Conservation (phyloP, 23 tunicate genomes). For the Halocynthia aurantium region DNA sequence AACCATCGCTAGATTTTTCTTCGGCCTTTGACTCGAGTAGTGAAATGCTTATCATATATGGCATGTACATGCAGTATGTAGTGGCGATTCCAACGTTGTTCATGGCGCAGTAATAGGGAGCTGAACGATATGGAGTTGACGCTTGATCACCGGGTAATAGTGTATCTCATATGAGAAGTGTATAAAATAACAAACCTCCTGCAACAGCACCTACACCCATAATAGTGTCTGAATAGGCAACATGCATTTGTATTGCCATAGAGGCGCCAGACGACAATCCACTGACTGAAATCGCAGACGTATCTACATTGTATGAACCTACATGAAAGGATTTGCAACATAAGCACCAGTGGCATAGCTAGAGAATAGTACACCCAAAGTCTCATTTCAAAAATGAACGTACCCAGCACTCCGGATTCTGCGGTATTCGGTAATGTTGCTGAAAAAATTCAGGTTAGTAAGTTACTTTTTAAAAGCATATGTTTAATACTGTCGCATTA, state of each 20-base stretch:
- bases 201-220: slow-evolving; percentile 25
- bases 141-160: not conserved
- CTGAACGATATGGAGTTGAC: not conserved
- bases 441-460: too few relatives aligned
- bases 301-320: slow-evolving; percentile 20
- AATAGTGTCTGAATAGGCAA: slow-evolving; percentile 10
- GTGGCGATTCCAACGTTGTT: slow-evolving; percentile 6
- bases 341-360: too few relatives aligned
- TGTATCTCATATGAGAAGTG: not conserved
- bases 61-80: slow-evolving; percentile 18
- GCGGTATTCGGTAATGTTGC: too few relatives aligned
- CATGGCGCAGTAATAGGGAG: slow-evolving; percentile 21
- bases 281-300: slow-evolving; percentile 15
- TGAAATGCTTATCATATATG: slow-evolving; percentile 7
- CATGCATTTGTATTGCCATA: slow-evolving; percentile 26
- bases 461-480: too few relatives aligned
- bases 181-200: slow-evolving; percentile 11
- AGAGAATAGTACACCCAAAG: too few relatives aligned
- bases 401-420: too few relatives aligned
- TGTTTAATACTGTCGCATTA: too few relatives aligned
- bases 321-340: not conserved
- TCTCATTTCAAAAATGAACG: too few relatives aligned
- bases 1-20: not conserved
- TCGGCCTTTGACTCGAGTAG: not conserved
- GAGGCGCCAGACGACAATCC: slow-evolving; percentile 20